These are phyloP conservation scores for Charadrius vociferus DNA, from an alignment of 2,113 vertebrate species.

Conservation along the genomic window DNA sequence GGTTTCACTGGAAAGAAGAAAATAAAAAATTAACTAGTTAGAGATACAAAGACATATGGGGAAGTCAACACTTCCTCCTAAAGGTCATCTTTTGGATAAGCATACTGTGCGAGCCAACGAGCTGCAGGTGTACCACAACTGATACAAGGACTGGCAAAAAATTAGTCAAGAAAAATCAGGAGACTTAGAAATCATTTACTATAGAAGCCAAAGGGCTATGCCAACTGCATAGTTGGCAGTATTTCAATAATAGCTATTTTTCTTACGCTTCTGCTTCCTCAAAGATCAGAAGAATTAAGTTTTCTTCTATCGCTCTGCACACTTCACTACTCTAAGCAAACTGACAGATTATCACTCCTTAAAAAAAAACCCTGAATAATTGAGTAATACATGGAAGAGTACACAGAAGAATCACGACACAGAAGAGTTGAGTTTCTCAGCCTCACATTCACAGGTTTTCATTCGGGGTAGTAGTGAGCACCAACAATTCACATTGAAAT, in stretches of 20 bases:
- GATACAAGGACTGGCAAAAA: background rate
- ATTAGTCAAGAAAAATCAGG: background rate
- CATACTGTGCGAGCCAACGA: background rate
- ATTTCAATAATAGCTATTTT: background rate
- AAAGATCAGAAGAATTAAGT: background rate
- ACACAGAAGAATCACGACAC: no score
- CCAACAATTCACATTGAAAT: background rate
- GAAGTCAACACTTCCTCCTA: background rate
- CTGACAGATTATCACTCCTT: background rate
- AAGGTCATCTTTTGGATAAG: background rate
- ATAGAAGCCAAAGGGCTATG: background rate
- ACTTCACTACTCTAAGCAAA: background rate
- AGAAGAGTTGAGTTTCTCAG: background rate
- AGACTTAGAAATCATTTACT: background rate
- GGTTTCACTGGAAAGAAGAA: slow-evolving; percentile 64
- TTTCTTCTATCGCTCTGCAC: background rate
- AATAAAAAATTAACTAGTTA: background rate
- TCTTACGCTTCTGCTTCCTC: background rate
- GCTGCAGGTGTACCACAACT: no score
- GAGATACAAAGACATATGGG: background rate
- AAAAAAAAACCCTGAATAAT: background rate
- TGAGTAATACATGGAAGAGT: background rate
- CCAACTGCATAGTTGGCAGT: background rate
- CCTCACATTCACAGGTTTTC: background rate
- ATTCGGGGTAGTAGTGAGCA: background rate